Conservation (phyloP, 2,113 vertebrate genomes). For the Dinomys branickii region DNA sequence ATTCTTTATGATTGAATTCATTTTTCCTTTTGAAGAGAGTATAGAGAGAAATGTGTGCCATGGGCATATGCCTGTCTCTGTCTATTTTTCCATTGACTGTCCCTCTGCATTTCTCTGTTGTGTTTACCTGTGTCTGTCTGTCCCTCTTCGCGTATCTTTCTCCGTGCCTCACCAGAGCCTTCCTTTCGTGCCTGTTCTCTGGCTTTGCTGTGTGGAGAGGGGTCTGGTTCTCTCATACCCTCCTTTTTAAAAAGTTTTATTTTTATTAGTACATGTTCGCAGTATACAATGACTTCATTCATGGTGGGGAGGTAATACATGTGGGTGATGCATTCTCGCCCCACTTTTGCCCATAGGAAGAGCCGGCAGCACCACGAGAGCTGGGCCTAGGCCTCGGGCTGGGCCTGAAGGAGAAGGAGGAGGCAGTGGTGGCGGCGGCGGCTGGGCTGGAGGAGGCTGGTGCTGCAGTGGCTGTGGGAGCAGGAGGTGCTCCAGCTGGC, state of each 20-base stretch:
- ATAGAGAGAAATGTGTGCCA: background rate
- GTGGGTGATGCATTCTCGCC: background rate
- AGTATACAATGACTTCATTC: background rate
- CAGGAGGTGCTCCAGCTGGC: slow-evolving; percentile 71
- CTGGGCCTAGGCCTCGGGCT: slow-evolving; percentile 78
- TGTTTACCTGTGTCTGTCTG: background rate
- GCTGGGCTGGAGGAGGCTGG: slow-evolving; percentile 84
- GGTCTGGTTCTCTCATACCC: background rate
- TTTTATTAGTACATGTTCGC: background rate
- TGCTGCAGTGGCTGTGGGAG: slow-evolving; percentile 70
- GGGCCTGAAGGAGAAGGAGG: slow-evolving; percentile 81
- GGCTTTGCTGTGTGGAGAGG: background rate
- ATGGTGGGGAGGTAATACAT: background rate
- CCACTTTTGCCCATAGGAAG: slow-evolving; percentile 82
- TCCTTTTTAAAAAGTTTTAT: background rate
- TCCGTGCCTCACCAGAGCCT: background rate
- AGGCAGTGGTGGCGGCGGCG: slow-evolving; percentile 59
- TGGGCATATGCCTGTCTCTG: background rate
- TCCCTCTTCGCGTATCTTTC: background rate
- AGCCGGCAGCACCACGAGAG: slow-evolving; percentile 82
- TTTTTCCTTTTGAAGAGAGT: background rate
- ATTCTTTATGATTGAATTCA: background rate
- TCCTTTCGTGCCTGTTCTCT: background rate
- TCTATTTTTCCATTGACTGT: background rate
- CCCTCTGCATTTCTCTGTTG: background rate